Evolutionary conservation across 2,113 vertebrate species (phyloP).

Genomic region (Lagopus leucura): DNA sequence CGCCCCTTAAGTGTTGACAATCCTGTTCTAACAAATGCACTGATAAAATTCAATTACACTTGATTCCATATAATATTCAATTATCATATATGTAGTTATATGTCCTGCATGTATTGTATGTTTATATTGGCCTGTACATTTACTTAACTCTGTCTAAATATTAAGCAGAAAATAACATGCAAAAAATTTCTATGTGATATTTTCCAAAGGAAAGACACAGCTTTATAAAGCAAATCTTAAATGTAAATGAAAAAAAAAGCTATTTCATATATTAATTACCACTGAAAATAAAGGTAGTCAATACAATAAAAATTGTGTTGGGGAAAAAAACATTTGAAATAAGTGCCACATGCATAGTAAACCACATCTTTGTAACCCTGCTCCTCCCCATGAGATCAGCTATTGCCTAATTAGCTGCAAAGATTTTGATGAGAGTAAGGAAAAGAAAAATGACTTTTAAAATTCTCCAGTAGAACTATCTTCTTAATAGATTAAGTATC

Average conservation of each 20-base stretch:
- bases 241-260: neutral
- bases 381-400: neutral
- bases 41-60: neutral
- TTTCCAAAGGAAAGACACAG: neutral
- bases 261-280: neutral
- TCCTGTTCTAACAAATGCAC: fast-evolving
- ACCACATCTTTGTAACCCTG: neutral
- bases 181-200: neutral
- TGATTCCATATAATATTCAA: neutral
- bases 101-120: fast-evolving
- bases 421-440: neutral
- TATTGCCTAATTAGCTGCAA: neutral
- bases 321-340: fast-evolving
- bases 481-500: neutral
- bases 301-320: neutral
- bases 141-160: neutral
- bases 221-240: neutral
- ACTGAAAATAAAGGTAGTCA: neutral
- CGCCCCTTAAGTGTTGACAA: too few relatives aligned
- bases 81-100: neutral
- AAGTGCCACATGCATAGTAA: neutral
- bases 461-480: neutral
- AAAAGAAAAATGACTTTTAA: neutral
- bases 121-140: neutral
- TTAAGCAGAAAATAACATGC: neutral